Percentiles rank a stretch among this genome's conserved stretches.
phyloP scores from a whole-genome alignment of 2,113 vertebrate species.

The Colinus virginianus region DNA sequence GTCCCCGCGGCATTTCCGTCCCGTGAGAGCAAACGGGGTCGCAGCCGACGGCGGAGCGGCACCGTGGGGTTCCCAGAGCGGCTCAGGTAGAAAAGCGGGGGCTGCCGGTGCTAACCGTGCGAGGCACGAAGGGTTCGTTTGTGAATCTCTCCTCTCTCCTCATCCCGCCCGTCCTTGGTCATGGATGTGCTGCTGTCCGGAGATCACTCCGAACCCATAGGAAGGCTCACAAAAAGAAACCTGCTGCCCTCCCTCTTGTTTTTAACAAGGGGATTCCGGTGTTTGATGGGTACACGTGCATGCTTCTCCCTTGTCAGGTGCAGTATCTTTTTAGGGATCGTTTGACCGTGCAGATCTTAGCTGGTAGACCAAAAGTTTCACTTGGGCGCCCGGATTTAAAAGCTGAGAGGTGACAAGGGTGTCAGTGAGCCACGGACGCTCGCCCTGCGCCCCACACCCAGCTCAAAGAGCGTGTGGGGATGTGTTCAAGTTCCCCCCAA shows the following conservation, averaged over 20 bases:
- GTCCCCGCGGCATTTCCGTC: neutral
- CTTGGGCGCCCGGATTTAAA: neutral
- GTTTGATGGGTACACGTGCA: neutral
- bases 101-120: neutral
- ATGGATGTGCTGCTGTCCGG: neutral
- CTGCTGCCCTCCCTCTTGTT: neutral
- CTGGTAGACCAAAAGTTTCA: neutral
- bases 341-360: neutral
- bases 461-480: fast-evolving
- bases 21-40: neutral
- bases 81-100: neutral
- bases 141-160: neutral
- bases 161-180: neutral
- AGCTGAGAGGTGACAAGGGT: neutral
- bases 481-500: fast-evolving
- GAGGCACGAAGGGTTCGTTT: neutral
- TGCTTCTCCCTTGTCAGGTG: neutral
- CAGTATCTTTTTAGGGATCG: neutral
- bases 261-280: neutral
- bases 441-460: fast-evolving
- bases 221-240: neutral
- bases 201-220: neutral
- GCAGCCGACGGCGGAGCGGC: neutral
- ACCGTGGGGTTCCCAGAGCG: neutral
- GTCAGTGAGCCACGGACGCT: neutral